These are phyloP conservation scores for Pseudomugil gertrudae DNA, from an alignment of 2,797 vertebrate genomes.

Conservation along the genomic window DNA sequence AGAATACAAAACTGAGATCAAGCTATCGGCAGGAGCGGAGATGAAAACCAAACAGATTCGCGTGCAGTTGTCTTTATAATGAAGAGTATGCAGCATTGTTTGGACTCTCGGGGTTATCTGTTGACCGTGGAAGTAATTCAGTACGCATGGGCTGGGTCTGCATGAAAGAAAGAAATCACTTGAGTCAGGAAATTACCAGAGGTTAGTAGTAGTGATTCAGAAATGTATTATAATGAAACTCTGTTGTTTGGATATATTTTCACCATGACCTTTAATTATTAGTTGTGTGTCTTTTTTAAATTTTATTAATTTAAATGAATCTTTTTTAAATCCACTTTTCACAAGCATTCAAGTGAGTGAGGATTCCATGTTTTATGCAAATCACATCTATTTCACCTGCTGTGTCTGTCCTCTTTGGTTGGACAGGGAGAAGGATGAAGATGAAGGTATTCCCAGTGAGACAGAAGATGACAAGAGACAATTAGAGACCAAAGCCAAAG, in stretches of 20 bases:
- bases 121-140: not conserved
- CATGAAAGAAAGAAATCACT: not conserved
- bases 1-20: constrained; percentile 53
- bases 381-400: not conserved
- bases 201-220: not conserved
- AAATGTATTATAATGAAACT: not conserved
- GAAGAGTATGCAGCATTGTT: not conserved
- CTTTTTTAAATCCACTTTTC: not conserved
- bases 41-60: constrained; percentile 30
- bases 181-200: constrained; percentile 5
- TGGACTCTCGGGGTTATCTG: not conserved
- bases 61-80: not conserved
- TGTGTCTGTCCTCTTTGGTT: not conserved
- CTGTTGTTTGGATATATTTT: not conserved
- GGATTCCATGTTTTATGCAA: not conserved
- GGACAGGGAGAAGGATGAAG: constrained; percentile 93
- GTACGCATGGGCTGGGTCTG: not conserved
- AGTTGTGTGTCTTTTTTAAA: too few relatives aligned
- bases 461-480: constrained; percentile 93
- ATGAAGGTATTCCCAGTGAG: constrained; percentile 96
- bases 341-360: not conserved
- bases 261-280: not conserved
- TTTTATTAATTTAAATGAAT: not conserved
- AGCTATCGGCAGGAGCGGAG: constrained; percentile 38
- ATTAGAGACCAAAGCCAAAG: constrained; percentile 89